phyloP scores from a whole-genome alignment of 1,140 invertebrate species.

The Lasaia peninsularis region DNA sequence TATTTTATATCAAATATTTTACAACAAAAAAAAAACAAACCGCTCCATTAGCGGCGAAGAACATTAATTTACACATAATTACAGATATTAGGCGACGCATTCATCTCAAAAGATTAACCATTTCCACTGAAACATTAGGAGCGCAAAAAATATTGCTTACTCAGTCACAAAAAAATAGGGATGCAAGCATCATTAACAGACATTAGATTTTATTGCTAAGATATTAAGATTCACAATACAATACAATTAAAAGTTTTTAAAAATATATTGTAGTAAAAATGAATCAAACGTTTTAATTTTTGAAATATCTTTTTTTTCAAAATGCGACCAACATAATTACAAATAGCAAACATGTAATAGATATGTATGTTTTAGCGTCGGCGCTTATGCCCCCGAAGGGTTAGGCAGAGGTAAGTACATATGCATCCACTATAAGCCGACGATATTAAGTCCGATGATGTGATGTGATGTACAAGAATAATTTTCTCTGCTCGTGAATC shows the following conservation, averaged over 20 bases:
- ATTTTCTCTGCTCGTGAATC: too few species aligned
- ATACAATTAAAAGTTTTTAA: background rate
- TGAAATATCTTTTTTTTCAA: background rate
- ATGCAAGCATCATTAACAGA: background rate
- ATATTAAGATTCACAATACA: background rate
- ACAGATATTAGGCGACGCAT: conserved; percentile 43
- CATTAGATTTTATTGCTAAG: background rate
- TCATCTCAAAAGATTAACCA: conserved; percentile 31
- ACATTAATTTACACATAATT: conserved; percentile 45
- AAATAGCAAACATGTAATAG: background rate
- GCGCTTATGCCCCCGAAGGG: too few species aligned
- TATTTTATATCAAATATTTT: background rate
- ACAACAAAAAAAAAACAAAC: conserved; percentile 27
- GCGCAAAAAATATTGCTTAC: conserved; percentile 31
- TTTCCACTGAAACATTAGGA: conserved; percentile 20
- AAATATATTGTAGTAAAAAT: conserved; percentile 16
- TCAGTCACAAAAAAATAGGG: conserved; percentile 36
- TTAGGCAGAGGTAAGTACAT: too few species aligned
- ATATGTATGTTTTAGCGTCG: too few species aligned
- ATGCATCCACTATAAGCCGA: too few species aligned
- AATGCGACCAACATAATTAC: background rate
- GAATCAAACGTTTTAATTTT: conserved; percentile 16
- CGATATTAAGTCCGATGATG: too few species aligned
- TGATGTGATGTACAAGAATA: too few species aligned
- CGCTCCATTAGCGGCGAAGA: conserved; percentile 16